Evolutionary conservation across 2,797 vertebrate species (phyloP).

Genomic region (Morelia viridis): DNA sequence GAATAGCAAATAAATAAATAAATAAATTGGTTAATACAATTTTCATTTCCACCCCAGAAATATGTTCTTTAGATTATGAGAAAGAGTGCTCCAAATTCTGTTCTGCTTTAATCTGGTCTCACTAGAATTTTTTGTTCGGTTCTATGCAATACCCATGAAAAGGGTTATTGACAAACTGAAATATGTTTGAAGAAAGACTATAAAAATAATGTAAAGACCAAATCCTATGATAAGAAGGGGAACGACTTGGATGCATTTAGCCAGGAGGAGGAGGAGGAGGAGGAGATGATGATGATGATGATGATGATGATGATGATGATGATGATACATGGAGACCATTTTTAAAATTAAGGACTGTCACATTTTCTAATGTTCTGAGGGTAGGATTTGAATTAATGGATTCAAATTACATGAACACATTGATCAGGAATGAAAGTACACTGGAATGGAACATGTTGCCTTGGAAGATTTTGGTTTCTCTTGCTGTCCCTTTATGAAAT

Average conservation of each 20-base stretch:
- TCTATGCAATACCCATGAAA: background rate
- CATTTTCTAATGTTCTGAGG: background rate
- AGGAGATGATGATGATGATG: background rate
- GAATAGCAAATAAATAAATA: background rate
- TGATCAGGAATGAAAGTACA: background rate
- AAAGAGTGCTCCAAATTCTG: too few species aligned
- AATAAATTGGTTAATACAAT: background rate
- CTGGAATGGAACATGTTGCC: too few species aligned
- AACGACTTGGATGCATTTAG: background rate
- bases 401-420: background rate
- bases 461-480: background rate
- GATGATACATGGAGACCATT: background rate
- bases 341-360: background rate
- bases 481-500: background rate
- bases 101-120: background rate
- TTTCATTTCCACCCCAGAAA: background rate
- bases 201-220: background rate
- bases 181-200: background rate
- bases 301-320: background rate
- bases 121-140: background rate
- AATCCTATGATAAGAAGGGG: background rate
- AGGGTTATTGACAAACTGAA: background rate
- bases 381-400: background rate
- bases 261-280: background rate
- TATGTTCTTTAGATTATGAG: background rate